Percentiles rank a stretch among this genome's conserved stretches.
phyloP scores from a whole-genome alignment of 1,140 invertebrate genomes.

The Centruroides vittatus region DNA sequence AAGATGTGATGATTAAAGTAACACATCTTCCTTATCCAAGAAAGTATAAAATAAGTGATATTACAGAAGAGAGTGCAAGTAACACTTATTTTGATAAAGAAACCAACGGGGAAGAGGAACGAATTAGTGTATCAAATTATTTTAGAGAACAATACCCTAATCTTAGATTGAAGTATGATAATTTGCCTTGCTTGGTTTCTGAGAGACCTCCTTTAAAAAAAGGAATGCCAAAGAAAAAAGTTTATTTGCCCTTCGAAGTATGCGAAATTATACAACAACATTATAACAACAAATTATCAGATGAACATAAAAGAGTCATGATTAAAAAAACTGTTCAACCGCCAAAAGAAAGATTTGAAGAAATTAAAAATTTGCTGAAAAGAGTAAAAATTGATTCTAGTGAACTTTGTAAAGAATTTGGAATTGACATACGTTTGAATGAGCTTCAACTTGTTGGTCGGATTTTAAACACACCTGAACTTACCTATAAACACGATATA shows the following conservation, averaged over 20 bases:
- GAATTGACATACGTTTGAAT: conserved; percentile 6
- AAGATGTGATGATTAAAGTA: too few relatives aligned
- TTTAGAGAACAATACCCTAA: too few relatives aligned
- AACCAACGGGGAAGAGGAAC: too few relatives aligned
- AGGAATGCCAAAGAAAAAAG: conserved; percentile 1
- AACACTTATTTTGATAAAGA: too few relatives aligned
- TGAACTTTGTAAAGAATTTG: conserved; percentile 22
- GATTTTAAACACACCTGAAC: not conserved
- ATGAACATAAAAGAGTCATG: conserved; percentile 9
- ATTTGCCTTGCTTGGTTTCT: conserved; percentile 26
- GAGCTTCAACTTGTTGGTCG: not conserved
- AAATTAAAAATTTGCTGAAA: not conserved
- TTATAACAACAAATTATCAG: conserved; percentile 11
- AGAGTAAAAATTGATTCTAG: not conserved
- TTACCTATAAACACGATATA: not conserved
- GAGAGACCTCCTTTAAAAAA: not conserved
- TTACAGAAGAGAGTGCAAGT: too few relatives aligned
- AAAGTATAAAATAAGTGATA: too few relatives aligned
- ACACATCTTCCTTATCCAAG: too few relatives aligned
- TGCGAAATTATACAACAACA: conserved; percentile 23
- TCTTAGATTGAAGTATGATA: conserved; percentile 12
- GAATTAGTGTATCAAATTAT: too few relatives aligned
- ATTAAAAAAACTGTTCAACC: conserved; percentile 20
- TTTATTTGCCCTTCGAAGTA: conserved; percentile 26
- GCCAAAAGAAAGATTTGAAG: conserved; percentile 19